Evolutionary conservation across 1,140 invertebrate species (phyloP), one percentile per base, ranked within the genome.

Genomic region (honey bee (Apis mellifera)): DNA sequence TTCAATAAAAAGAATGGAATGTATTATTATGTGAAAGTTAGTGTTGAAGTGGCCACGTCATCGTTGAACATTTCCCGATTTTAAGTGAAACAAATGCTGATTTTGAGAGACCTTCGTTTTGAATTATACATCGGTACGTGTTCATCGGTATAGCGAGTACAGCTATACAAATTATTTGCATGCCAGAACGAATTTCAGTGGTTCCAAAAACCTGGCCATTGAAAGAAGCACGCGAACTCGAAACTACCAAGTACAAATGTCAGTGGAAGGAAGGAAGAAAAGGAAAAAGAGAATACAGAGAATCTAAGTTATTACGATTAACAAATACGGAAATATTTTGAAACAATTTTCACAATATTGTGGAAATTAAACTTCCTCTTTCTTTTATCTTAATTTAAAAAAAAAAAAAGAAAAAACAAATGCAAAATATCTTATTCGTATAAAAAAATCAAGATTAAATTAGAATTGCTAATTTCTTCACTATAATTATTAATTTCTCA

Each of bases 171-270:
- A 85, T 87, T 74, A 77, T 81, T 88, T 73, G 86, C 86, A 82
- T 88, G 86, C 78, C 66, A 57, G n/a, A 23, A 79, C 60, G 76
- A 87, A 75, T 86, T 86, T 87, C 74, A 84, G 48, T 42, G 23
- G 70, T 70, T 84, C 77, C 73, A 60, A 87, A 86, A 86, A 84
- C 68, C 60, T 59, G 42, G 70, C 69, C 62, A 52, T 21, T 71
- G 59, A 85, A 88, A 85, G 83, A 82, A 87, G 59, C 86, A 88
- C 86, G 86, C 86, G 76, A 88, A 13, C 81, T 60, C 75, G 32
- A 79, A 86, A 72, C 65, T 70, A 60, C 23, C 21, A 48, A 50
- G 74, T 73, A 86, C 83, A 86, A 86, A 86, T 86, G 73, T 83
- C 71, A 79, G 64, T 23, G n/a, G 1, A 50, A 9, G 21, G 17